A percentile compares a stretch with the other conserved stretches of the same genome.
Evolutionary conservation across 2,797 vertebrate species (phyloP).

Genomic region (Notolabrus celidotus): DNA sequence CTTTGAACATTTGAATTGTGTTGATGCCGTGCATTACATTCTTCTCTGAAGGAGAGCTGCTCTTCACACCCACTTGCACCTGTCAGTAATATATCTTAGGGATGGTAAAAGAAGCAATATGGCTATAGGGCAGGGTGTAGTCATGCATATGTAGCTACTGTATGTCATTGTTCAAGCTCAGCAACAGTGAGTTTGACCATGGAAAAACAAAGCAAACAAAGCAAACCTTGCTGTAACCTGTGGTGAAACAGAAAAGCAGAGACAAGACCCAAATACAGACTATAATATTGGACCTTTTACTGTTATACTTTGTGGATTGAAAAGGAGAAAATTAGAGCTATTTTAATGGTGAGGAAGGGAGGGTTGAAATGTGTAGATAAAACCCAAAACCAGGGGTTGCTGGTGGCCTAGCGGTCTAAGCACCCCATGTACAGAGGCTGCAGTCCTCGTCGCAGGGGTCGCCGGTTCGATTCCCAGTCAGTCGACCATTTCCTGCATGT

Average conservation of each 20-base stretch:
- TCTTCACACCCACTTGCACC: constrained; percentile 75
- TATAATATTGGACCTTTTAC: too few species aligned
- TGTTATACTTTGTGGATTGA: too few species aligned
- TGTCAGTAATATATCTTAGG: constrained; percentile 78
- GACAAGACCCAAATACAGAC: background rate
- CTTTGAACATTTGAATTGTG: constrained; percentile 64
- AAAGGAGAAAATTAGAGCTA: too few species aligned
- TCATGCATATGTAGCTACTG: constrained; percentile 52
- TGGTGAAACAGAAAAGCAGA: background rate
- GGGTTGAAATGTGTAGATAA: too few species aligned
- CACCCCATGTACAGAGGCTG: too few species aligned
- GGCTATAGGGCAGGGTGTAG: constrained; percentile 47
- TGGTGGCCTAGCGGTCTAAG: too few species aligned
- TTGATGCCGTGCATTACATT: constrained; percentile 41
- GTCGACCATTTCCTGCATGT: too few species aligned
- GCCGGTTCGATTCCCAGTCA: too few species aligned
- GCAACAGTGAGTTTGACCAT: constrained; percentile 25
- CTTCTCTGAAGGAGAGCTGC: constrained; percentile 51
- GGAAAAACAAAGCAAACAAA: background rate
- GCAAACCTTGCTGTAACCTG: background rate
- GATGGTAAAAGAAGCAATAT: constrained; percentile 75
- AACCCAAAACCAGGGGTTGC: too few species aligned
- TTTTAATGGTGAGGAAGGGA: too few species aligned
- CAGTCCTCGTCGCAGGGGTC: too few species aligned
- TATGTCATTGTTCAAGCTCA: constrained; percentile 50